Evolutionary conservation across 2,888 invertebrate species (phyloP), one percentile per base, ranked within the genome.

Genomic region (Noctua comes): DNA sequence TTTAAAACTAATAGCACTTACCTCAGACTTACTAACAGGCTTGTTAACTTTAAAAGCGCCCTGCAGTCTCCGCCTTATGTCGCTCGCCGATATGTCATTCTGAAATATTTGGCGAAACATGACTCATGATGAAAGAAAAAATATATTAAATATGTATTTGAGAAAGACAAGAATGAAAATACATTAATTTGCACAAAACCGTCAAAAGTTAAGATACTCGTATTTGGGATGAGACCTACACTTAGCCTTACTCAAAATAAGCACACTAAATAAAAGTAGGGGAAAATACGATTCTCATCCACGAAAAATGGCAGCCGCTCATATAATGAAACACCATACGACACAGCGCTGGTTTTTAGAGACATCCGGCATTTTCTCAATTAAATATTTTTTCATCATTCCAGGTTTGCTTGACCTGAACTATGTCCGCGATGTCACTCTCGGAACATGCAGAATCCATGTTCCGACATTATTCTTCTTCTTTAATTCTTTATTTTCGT

Each of bases 81-180:
- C 98, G 86, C 98, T 98, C 6, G 98, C 98, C 11, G 98, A 98
- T 84, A 99, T 97, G 92, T 99, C 98, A 73, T 97, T 95, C 97
- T 97, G 91, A 65, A 93, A 93, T 84, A 83, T 65, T 62, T 4
- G 0, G 10, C 13, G 3, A 27, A 18, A n/a, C 10, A 48, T 59
- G 16, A 27, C n/a, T 59, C 27, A 27, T 59, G 59, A 59, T 59
- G 16, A 31, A 31, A 31, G 18, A 18, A 62, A 31, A 31, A 36
- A 36, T 36, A 36, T 36, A 36, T 36, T 36, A 18, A 18, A 18
- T 16, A 59, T 59, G 6, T 59, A 27, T 27, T 59, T 16, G 27
- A 27, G 27, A 59, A 27, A 27, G 27, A 27, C 2, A 27, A 16
- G 5, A 27, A 57, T 13, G 2, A 59, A 54, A 59, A 59, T 27